Evolutionary conservation across 2,888 invertebrate species (phyloP), one percentile per base, ranked within the genome.

Genomic region (Himalopsyche tibetana): DNA sequence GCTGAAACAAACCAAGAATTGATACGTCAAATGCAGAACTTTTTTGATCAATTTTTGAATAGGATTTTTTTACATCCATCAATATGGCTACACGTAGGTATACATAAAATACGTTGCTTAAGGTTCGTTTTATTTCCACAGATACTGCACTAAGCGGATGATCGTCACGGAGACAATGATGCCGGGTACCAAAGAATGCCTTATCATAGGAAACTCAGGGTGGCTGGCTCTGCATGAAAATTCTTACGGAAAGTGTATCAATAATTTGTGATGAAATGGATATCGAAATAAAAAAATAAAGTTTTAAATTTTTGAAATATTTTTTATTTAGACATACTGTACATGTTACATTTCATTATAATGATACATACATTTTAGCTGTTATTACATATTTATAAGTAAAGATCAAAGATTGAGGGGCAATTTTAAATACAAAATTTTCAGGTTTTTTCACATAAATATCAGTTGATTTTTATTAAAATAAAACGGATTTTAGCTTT

Each of bases 251-350:
- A 8, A 51, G 45, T 51, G 5, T 51, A 51, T 11, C 9, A 8
- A 51, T 15, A 15, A 51, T 15, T 51, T 4, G 15, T 82, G 38
- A 85, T 28, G 84, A 56, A 55, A 19, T 38, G 80, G 45, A 45
- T 51, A 55, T 81, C 12, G 19, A 84, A 55, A 38, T 69, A 56
- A 81, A 55, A 15, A 69, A 28, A 81, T 63, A 85, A 85, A 82
- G 15, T 55, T 12, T 12, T 42, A n/a, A 82, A 51, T 83, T 85
- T 85, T 85, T 87, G 85, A 85, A 87, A 87, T 81, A 81, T 86
- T 86, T 85, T 87, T 88, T 89, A 88, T 88, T 87, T 86, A 88
- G 88, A 88, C 87, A 88, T 88, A 88, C 88, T 89, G 88, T 88
- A 88, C 88, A 88, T 87, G 85, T 88, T 88, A 87, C 88, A 88